Percentiles rank a stretch among this genome's conserved stretches.
Conservation (phyloP, 2,113 vertebrate species). For the Podarcis muralis region DNA sequence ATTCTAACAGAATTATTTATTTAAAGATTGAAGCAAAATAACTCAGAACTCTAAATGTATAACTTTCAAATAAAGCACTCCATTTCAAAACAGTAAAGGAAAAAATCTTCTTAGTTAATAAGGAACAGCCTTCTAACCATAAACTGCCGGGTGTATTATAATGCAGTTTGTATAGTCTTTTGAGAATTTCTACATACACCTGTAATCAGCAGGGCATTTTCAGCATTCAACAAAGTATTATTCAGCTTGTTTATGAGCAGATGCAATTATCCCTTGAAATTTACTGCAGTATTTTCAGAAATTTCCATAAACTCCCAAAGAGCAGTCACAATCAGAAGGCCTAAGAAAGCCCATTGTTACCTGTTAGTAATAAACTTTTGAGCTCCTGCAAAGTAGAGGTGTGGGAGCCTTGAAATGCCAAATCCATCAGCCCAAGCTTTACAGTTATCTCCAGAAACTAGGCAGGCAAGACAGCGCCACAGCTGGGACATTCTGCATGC, state of each 20-base stretch:
- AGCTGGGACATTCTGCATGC: background rate
- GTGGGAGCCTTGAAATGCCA: background rate
- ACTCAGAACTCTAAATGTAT: slow-evolving; percentile 57
- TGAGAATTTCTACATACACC: slow-evolving; percentile 17
- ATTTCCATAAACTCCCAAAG: background rate
- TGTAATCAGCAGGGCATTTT: slow-evolving; percentile 29
- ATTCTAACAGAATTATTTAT: slow-evolving; percentile 54
- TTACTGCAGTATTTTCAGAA: slow-evolving; percentile 59
- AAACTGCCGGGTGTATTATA: slow-evolving; percentile 29
- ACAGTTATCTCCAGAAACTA: background rate
- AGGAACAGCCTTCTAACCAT: background rate
- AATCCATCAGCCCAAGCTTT: background rate
- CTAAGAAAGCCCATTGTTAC: background rate
- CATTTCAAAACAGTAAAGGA: background rate
- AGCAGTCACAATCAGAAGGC: background rate
- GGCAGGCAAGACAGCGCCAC: background rate
- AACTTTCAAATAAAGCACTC: slow-evolving; percentile 16
- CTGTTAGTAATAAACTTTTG: background rate
- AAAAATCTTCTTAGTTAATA: background rate
- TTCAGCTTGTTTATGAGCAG: slow-evolving; percentile 25
- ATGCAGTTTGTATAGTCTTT: slow-evolving; percentile 46
- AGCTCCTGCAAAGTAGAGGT: background rate
- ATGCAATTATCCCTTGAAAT: slow-evolving; percentile 57
- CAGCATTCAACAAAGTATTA: slow-evolving; percentile 42
- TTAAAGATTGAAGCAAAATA: slow-evolving; percentile 67